Conservation (phyloP, 2,888 invertebrate genomes). For the Cosmopolites sordidus region DNA sequence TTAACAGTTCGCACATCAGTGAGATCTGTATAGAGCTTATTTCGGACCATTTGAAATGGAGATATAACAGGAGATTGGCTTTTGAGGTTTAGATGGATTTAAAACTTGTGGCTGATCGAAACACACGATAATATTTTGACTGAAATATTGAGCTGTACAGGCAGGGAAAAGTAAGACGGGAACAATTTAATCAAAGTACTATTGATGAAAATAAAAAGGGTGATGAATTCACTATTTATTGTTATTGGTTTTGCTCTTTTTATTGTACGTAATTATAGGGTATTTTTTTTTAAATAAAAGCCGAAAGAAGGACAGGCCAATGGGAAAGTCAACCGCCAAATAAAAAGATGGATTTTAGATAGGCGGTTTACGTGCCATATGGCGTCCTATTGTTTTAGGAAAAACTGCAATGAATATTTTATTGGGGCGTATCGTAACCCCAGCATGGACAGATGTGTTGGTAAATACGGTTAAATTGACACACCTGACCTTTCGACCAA, state of each 20-base stretch:
- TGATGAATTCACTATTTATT: too few relatives aligned
- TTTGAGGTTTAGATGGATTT: constrained; percentile 20
- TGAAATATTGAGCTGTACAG: too few relatives aligned
- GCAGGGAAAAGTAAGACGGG: too few relatives aligned
- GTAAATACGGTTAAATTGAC: constrained; percentile 35
- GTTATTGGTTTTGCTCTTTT: too few relatives aligned
- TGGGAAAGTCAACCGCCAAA: constrained; percentile 1
- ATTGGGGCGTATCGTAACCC: constrained; percentile 24
- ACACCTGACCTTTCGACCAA: constrained; percentile 39
- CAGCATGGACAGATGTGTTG: constrained; percentile 32
- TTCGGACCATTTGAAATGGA: constrained; percentile 42
- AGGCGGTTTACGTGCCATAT: constrained; percentile 32
- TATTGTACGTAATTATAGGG: too few relatives aligned
- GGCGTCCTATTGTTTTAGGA: constrained; percentile 34
- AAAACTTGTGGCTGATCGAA: too few relatives aligned
- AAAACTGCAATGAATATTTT: constrained; percentile 27
- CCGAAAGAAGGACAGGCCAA: not conserved
- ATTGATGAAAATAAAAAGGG: too few relatives aligned
- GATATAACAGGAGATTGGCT: constrained; percentile 37
- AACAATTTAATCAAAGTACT: too few relatives aligned
- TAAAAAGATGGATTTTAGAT: constrained; percentile 6
- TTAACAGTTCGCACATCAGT: constrained; percentile 26
- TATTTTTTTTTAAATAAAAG: too few relatives aligned
- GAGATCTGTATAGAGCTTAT: constrained; percentile 32
- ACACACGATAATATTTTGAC: constrained; percentile 13